A percentile compares a stretch with the other conserved stretches of the same genome.
These are phyloP conservation scores for Tinea trinotella DNA, from an alignment of 2,888 invertebrate species.

Conservation along the genomic window DNA sequence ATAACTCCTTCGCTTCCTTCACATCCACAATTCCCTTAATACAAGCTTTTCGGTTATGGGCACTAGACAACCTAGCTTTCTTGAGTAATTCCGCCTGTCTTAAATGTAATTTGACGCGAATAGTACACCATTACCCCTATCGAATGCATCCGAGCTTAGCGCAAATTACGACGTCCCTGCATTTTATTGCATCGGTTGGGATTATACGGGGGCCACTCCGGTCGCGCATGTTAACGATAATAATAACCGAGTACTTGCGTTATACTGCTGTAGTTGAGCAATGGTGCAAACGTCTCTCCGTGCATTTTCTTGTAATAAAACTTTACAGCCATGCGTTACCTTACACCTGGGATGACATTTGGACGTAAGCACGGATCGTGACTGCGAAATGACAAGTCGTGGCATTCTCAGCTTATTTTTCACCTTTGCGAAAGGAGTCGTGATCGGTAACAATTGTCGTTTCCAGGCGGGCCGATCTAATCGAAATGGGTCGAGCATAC, in stretches of 20 bases:
- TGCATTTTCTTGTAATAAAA: constrained; percentile 16
- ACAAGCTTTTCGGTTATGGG: too few relatives aligned
- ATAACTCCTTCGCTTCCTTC: too few relatives aligned
- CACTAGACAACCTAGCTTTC: not conserved
- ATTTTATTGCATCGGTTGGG: constrained; percentile 26
- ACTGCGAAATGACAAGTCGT: constrained; percentile 67
- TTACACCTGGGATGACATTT: constrained; percentile 52
- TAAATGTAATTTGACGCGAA: constrained; percentile 13
- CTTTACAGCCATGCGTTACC: constrained; percentile 4
- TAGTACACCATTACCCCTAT: constrained; percentile 2
- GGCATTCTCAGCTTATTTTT: constrained; percentile 68
- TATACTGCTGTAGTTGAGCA: constrained; percentile 11
- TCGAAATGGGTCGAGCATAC: constrained; percentile 46
- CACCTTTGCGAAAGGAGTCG: constrained; percentile 65
- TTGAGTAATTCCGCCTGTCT: constrained; percentile 1
- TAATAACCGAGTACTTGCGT: constrained; percentile 12
- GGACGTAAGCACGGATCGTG: constrained; percentile 43
- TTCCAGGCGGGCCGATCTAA: constrained; percentile 44
- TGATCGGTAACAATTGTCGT: constrained; percentile 61
- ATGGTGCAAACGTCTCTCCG: constrained; percentile 8
- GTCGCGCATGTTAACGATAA: not conserved
- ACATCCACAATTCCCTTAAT: too few relatives aligned
- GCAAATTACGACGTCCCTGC: constrained; percentile 26
- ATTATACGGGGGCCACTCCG: constrained; percentile 17
- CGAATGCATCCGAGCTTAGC: not conserved